Evolutionary conservation across 2,113 vertebrate species (phyloP).

Genomic region (Syrrhaptes paradoxus): DNA sequence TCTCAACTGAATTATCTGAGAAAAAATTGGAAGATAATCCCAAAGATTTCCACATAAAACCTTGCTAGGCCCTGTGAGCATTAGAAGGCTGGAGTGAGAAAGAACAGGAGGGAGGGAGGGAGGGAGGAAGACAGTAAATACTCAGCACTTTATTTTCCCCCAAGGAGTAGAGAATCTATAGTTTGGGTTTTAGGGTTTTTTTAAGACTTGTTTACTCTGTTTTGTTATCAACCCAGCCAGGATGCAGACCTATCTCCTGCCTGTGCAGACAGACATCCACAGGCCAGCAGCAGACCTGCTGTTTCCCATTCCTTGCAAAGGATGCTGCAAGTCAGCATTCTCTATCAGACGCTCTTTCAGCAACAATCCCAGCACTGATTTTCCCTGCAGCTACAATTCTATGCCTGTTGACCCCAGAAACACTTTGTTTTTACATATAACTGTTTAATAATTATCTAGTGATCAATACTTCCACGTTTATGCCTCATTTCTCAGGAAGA

Average conservation of each 20-base stretch:
- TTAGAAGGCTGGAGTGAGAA: slow-evolving; percentile 2
- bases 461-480: background rate
- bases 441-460: background rate
- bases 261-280: background rate
- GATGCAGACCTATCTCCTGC: background rate
- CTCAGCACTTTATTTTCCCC: background rate
- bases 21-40: slow-evolving; percentile 34
- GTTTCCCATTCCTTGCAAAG: slow-evolving; percentile 9
- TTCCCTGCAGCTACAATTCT: background rate
- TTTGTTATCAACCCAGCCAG: slow-evolving; percentile 22
- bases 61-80: background rate
- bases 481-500: background rate
- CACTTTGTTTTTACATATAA: background rate
- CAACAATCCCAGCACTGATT: background rate
- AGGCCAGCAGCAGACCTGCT: slow-evolving; percentile 4
- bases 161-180: background rate
- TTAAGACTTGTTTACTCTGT: background rate
- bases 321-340: slow-evolving; percentile 17
- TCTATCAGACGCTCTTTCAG: background rate
- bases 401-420: background rate
- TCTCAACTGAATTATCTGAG: slow-evolving; percentile 69
- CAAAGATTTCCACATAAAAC: slow-evolving; percentile 49
- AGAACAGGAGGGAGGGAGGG: background rate
- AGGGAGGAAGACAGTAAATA: background rate
- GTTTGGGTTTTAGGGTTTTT: background rate